These are phyloP conservation scores for Drosophila dives DNA, from an alignment of 2,888 invertebrate species.

Conservation along the genomic window DNA sequence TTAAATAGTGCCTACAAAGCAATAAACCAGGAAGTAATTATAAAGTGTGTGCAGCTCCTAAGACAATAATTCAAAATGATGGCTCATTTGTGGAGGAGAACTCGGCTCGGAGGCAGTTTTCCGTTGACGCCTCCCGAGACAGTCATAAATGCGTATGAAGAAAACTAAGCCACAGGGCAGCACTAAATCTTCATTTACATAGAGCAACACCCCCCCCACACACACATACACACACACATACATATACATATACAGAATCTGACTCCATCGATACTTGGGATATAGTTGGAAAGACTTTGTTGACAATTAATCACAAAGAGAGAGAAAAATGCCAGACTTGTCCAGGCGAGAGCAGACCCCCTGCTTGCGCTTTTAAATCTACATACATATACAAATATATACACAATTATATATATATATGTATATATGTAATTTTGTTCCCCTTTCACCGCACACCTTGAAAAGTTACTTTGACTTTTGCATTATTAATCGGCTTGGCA, in stretches of 20 bases:
- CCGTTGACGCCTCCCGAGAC: constrained; percentile 16
- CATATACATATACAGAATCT: background rate
- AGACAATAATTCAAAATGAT: constrained; percentile 38
- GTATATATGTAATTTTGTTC: background rate
- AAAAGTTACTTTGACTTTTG: constrained; percentile 41
- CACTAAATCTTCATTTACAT: constrained; percentile 65
- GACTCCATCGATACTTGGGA: constrained; percentile 15
- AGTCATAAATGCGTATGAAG: constrained; percentile 37
- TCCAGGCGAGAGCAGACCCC: constrained; percentile 8
- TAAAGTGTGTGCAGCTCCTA: constrained; percentile 1
- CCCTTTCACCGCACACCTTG: constrained; percentile 29
- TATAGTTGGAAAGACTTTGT: constrained; percentile 46
- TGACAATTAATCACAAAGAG: constrained; percentile 75
- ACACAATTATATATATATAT: background rate
- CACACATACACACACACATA: constrained; percentile 13
- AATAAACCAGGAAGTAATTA: constrained; percentile 23
- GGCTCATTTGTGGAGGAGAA: constrained; percentile 11
- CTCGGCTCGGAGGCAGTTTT: background rate
- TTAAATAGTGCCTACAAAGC: constrained; percentile 1
- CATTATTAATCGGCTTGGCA: constrained; percentile 67
- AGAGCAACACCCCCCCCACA: constrained; percentile 24
- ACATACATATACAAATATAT: background rate
- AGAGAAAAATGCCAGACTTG: constrained; percentile 6
- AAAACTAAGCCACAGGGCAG: constrained; percentile 13
- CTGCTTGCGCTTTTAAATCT: background rate